Base-by-base conservation (phyloP, 2,797 vertebrate genomes). In the Astyanax mexicanus region DNA sequence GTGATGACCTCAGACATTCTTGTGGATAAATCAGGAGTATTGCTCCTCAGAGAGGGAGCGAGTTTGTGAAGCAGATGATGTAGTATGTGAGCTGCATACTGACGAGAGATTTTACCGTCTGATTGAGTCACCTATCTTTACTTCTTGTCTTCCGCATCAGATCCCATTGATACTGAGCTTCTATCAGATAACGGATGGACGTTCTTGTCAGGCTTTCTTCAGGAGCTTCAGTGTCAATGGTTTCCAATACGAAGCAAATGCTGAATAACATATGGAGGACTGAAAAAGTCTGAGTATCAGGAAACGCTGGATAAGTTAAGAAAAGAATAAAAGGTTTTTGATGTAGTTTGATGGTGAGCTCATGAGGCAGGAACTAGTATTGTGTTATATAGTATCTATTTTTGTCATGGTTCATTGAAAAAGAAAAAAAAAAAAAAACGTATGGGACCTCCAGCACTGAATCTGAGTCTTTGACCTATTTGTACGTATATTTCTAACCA, bases 11-110 rank as follows among this genome's bases (percentile, higher is more conserved):
- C 47, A 62, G 49, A 70, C 42, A 77, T 76, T n/a, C 35, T 51
- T 54, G 38, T 1, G 70, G 37, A 77, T 70, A 62, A 76, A 76
- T 61, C 74, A 69, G 44, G n/a, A 62, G 74, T 23, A 45, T 45
- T 55, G 55, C 47, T 70, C 38, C 67, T 62, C 37, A 37, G 38
- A 21, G 44, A 57, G 44, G 19, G 38, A 32, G 15, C 3, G 32
- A 23, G 32, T 67, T 75, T 69, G 65, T 21, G 55, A 61, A 40
- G 65, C 64, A 60, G 54, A 69, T 58, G 17, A 29, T 60, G 29
- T 40, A 23, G 52, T 60, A 42, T 19, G 54, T 60, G 64, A 19
- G 38, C n/a, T 8, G 65, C 54, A 75, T 75, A 69, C 65, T 51
- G 55, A 69, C 44, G 23, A 68, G 42, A n/a, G 12, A n/a, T 38